Conservation (phyloP, 1,140 invertebrate genomes). For the Cryptotermes secundus region DNA sequence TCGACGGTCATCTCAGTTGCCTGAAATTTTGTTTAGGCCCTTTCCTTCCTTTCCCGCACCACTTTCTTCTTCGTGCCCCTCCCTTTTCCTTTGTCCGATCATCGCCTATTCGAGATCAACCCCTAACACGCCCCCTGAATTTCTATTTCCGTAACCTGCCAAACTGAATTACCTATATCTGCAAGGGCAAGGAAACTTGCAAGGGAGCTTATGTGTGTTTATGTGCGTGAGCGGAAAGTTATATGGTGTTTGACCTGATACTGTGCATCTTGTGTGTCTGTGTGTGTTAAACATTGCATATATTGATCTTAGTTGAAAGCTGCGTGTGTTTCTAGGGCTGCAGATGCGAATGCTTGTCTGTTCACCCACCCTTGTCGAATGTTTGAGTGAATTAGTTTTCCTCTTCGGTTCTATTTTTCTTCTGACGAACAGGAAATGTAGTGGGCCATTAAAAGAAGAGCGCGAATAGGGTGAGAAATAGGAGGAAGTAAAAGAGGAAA, state of each 20-base stretch:
- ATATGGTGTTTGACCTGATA: not conserved
- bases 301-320: not conserved
- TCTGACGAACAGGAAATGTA: not conserved
- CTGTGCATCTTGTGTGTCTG: not conserved
- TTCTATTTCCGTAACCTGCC: conserved; percentile 26
- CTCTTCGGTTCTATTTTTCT: not conserved
- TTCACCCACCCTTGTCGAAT: not conserved
- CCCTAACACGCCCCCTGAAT: not conserved
- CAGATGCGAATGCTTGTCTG: not conserved
- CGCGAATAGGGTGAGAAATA: too few species aligned
- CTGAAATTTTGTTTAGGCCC: not conserved
- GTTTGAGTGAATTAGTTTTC: not conserved
- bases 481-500: too few species aligned
- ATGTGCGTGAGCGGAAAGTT: not conserved
- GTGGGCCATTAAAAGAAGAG: too few species aligned
- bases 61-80: not conserved
- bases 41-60: not conserved
- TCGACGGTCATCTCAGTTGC: not conserved
- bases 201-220: conserved; percentile 6
- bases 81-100: not conserved
- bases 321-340: not conserved
- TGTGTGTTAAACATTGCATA: not conserved
- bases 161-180: conserved; percentile 22
- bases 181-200: not conserved
- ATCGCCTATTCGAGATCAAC: not conserved